phyloP scores from a whole-genome alignment of 2,113 vertebrate species.

The Solenodon paradoxus region DNA sequence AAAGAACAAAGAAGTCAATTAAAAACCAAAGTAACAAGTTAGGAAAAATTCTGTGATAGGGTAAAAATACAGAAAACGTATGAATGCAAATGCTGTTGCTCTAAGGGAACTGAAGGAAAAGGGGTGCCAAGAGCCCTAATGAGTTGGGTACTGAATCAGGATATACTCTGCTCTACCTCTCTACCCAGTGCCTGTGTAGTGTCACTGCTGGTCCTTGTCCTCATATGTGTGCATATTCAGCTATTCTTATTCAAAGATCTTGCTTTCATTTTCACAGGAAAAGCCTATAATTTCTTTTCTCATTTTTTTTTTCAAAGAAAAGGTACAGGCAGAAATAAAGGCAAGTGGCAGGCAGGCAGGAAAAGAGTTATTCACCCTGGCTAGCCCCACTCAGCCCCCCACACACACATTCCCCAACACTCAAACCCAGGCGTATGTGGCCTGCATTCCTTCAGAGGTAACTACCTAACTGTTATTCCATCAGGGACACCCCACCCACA shows the following conservation, averaged over 20 bases:
- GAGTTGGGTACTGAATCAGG: neutral
- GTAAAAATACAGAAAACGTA: neutral
- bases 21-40: neutral
- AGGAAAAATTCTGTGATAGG: neutral
- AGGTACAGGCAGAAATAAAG: too few species aligned
- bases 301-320: too few species aligned
- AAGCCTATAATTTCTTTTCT: neutral
- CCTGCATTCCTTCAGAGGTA: too few species aligned
- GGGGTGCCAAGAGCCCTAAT: neutral
- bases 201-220: neutral
- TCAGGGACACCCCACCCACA: too few species aligned
- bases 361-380: too few species aligned
- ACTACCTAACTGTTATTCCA: too few species aligned
- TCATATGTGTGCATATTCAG: neutral
- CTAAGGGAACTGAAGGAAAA: neutral
- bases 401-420: too few species aligned
- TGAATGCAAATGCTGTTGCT: neutral
- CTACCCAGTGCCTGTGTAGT: neutral
- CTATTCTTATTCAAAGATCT: neutral
- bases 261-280: neutral
- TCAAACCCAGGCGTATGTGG: too few species aligned
- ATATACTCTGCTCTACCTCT: neutral
- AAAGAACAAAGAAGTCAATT: neutral
- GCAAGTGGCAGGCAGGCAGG: too few species aligned
- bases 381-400: too few species aligned